phyloP scores from a whole-genome alignment of 2,113 vertebrate species.

The Leptobrachium leishanense region DNA sequence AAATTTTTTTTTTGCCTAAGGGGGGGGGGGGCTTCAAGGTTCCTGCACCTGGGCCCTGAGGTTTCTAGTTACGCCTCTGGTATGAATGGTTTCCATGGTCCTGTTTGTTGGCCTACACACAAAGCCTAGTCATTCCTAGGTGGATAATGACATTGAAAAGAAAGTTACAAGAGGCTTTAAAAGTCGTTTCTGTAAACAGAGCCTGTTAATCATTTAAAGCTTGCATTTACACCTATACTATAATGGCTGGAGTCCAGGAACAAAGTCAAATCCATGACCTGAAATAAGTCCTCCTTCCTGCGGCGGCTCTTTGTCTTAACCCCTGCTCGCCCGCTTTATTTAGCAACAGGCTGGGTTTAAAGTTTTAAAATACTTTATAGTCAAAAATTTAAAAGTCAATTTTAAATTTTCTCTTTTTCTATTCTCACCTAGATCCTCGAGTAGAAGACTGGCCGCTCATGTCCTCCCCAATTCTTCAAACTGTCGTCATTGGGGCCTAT shows the following conservation, averaged over 20 bases:
- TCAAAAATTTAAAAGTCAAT: too few species aligned
- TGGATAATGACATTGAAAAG: background rate
- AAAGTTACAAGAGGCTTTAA: background rate
- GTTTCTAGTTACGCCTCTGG: too few species aligned
- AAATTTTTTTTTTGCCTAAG: too few species aligned
- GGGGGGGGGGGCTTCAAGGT: too few species aligned
- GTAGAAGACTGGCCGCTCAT: conserved; percentile 85
- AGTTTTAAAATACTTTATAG: too few species aligned
- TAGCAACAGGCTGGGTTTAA: too few species aligned
- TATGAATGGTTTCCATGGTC: too few species aligned
- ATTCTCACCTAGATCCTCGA: conserved; percentile 75
- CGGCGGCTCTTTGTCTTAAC: too few species aligned
- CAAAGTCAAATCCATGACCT: conserved; percentile 16
- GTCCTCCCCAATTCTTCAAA: conserved; percentile 88
- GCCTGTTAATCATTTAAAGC: conserved; percentile 25
- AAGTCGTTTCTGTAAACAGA: background rate
- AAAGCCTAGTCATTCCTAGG: background rate
- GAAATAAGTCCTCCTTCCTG: too few species aligned
- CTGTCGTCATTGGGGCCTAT: conserved; percentile 79
- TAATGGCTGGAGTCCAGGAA: conserved; percentile 14
- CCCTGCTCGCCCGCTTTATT: too few species aligned
- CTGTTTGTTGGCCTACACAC: too few species aligned
- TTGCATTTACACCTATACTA: background rate
- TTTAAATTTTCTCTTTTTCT: background rate
- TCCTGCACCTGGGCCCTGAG: too few species aligned